Conservation (phyloP, 2,797 vertebrate species). For the Echeneis naucrates region DNA sequence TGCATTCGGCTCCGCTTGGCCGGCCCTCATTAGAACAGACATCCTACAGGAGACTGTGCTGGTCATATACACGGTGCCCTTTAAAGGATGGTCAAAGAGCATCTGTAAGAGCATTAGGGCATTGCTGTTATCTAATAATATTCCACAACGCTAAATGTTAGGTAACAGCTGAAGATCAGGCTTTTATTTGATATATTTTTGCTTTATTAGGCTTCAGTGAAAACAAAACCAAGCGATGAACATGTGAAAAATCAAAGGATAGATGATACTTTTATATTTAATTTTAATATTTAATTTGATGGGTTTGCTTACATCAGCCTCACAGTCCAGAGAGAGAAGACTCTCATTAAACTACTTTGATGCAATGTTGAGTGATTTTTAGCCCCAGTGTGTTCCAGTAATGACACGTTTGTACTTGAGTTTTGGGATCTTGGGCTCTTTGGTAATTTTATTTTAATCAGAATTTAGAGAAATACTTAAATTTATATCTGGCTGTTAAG, state of each 20-base stretch:
- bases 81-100: constrained; percentile 62
- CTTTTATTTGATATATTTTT: constrained; percentile 8
- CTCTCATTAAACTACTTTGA: constrained; percentile 28
- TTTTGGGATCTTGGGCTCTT: constrained; percentile 44
- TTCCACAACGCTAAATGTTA: constrained; percentile 8
- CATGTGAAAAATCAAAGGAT: constrained; percentile 24
- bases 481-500: constrained; percentile 36
- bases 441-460: constrained; percentile 59
- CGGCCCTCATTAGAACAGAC: constrained; percentile 70
- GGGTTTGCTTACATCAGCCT: constrained; percentile 28
- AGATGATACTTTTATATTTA: too few relatives aligned
- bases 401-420: constrained; percentile 47
- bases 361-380: constrained; percentile 18
- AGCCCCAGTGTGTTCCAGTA: not conserved
- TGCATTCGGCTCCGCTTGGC: constrained; percentile 52
- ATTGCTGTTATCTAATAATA: constrained; percentile 15
- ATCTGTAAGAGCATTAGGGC: constrained; percentile 28
- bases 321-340: constrained; percentile 29
- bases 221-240: constrained; percentile 9
- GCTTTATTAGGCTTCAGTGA: not conserved
- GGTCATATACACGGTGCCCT: constrained; percentile 58
- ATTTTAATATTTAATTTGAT: constrained; percentile 48
- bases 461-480: constrained; percentile 48
- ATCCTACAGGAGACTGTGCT: constrained; percentile 58
- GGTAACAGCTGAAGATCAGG: constrained; percentile 14